phyloP scores from a whole-genome alignment of 2,888 invertebrate species.

The Andricus curvator region DNA sequence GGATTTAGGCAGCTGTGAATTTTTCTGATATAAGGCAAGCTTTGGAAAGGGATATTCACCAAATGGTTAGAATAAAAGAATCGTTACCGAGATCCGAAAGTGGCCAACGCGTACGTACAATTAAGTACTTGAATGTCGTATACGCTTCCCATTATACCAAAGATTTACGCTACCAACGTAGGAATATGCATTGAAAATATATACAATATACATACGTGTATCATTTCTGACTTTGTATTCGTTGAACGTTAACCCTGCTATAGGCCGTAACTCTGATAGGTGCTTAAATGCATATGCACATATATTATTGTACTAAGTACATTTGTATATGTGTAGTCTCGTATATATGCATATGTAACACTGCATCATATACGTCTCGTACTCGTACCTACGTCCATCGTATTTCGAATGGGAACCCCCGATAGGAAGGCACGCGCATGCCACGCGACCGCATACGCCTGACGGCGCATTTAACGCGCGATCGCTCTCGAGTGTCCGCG shows the following conservation, averaged over 20 bases:
- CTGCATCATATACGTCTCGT: constrained; percentile 49
- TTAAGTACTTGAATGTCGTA: constrained; percentile 28
- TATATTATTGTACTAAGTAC: neutral
- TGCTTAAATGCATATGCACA: neutral
- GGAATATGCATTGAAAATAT: constrained; percentile 23
- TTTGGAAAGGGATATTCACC: constrained; percentile 11
- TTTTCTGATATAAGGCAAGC: constrained; percentile 42
- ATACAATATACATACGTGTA: neutral
- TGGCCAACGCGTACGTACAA: constrained; percentile 52
- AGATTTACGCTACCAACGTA: constrained; percentile 60
- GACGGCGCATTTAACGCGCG: constrained; percentile 77
- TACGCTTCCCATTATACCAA: constrained; percentile 46
- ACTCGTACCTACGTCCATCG: constrained; percentile 47
- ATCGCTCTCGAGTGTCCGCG: constrained; percentile 71
- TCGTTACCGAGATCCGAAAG: constrained; percentile 51
- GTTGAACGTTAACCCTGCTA: constrained; percentile 14
- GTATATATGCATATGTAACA: neutral
- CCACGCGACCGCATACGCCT: constrained; percentile 72
- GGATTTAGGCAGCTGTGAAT: neutral
- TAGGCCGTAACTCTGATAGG: constrained; percentile 21
- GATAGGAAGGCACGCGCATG: constrained; percentile 69
- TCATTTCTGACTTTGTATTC: constrained; percentile 8
- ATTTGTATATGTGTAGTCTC: neutral
- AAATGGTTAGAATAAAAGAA: constrained; percentile 18
- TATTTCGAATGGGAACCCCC: constrained; percentile 53